A percentile compares a stretch with the other conserved stretches of the same genome.
Conservation (phyloP, 1,140 invertebrate species). For the Agrilus planipennis region DNA sequence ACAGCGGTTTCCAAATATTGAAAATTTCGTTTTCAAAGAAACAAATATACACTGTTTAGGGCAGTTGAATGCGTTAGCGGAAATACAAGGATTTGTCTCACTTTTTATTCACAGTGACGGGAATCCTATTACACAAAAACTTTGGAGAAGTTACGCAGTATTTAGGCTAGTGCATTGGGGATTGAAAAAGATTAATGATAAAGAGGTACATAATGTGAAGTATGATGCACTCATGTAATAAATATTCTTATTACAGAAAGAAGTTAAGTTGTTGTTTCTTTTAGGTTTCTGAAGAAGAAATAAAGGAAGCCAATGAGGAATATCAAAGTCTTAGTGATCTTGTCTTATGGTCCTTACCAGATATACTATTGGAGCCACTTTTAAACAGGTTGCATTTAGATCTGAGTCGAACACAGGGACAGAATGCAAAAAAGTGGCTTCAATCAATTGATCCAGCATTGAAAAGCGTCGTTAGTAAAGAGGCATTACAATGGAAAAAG, state of each 20-base stretch:
- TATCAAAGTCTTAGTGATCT: constrained; percentile 63
- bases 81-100: constrained; percentile 68
- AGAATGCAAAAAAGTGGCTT: constrained; percentile 57
- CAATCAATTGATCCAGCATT: constrained; percentile 61
- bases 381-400: constrained; percentile 45
- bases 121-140: constrained; percentile 69
- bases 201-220: constrained; percentile 51
- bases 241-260: background rate
- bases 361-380: constrained; percentile 60
- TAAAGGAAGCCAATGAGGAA: constrained; percentile 51
- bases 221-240: no score
- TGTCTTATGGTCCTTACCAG: constrained; percentile 64
- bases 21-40: constrained; percentile 73
- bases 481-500: constrained; percentile 71
- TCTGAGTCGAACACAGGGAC: constrained; percentile 31
- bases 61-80: constrained; percentile 80
- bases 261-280: constrained; percentile 1
- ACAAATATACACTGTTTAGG: constrained; percentile 77
- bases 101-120: constrained; percentile 70
- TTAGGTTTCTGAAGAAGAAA: constrained; percentile 53
- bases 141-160: constrained; percentile 74
- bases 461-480: constrained; percentile 69
- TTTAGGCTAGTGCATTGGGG: constrained; percentile 86
- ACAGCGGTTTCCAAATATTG: constrained; percentile 70
- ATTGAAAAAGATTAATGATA: constrained; percentile 60